Base-by-base conservation (phyloP, 2,113 vertebrate genomes). In the Camelus dromedarius region DNA sequence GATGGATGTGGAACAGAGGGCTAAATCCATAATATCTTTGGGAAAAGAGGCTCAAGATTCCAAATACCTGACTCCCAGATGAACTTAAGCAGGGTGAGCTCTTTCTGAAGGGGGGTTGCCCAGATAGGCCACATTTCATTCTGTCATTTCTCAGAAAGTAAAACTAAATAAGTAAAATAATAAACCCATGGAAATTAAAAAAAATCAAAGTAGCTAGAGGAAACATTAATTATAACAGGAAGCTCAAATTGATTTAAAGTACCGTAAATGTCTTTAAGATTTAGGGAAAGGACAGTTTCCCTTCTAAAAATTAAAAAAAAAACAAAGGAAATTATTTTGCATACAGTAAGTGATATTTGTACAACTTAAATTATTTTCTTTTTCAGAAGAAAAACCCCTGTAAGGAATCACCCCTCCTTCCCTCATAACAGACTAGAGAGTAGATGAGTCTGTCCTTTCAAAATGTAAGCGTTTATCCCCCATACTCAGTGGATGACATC, bases 201-300 rank as follows among this genome's bases (percentile, higher is more conserved):
- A 72, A 98, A 91, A 85, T 75, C 93, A 96, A 81, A 97, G 94
- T 95, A 97, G 67, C 87, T 75, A 82, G 52, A 92, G 93, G 94
- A 97, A 97, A 96, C 79, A 98, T 95, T 96, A 93, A 95, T 79
- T 89, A 86, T 76, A 95, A 95, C 80, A 67, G 69, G 97, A 98
- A 77, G 84, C 90, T 97, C 94, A 97, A 97, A 87, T 92, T 96
- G 95, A 97, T 96, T 79, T 0, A 96, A 97, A 97, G 89, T 95
- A 92, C 89, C 95, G 94, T 95, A 91, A 79, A 89, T 97, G 84
- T 96, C 80, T 95, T 93, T 95, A 88, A 90, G 28, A 82, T 76
- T 89, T 42, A 70, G n/a, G 75, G 19, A 73, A 82, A 94, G 58
- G 10, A 48, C 26, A 70, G 38, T 86, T 46, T 91, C 38, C 20